Percentiles rank a stretch among this genome's conserved stretches.
phyloP scores from a whole-genome alignment of 2,888 invertebrate genomes.

The Dryomyza anilis region DNA sequence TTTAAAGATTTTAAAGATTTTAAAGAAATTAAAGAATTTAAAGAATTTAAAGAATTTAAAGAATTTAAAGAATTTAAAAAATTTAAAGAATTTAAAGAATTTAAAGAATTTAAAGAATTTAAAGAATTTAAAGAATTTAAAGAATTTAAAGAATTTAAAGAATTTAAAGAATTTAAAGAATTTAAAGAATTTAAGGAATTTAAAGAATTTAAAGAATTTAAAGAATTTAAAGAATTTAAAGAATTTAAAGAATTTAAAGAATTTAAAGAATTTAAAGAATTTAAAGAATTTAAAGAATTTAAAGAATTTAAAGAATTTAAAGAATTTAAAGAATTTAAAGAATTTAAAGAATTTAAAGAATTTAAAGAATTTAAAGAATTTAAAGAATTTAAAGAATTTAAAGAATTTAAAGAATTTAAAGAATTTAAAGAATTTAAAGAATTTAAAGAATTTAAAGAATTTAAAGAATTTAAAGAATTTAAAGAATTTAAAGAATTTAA shows the following conservation, averaged over 20 bases:
- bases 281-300: neutral
- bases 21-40: too few species aligned
- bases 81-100: neutral
- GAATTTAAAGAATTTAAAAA: neutral
- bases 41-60: neutral
- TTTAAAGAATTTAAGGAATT: neutral
- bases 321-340: neutral
- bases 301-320: neutral
- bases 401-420: neutral
- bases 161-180: neutral
- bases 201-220: neutral
- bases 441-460: neutral
- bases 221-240: neutral
- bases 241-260: neutral
- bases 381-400: neutral
- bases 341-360: neutral
- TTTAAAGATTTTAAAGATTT: too few species aligned
- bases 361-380: neutral
- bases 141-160: neutral
- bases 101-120: neutral
- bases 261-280: neutral
- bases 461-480: neutral
- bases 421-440: neutral
- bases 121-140: neutral
- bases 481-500: neutral